Evolutionary conservation across 2,797 vertebrate species (phyloP), one percentile per base, ranked within the genome.

Genomic region (Oreonectes daqikongensis): DNA sequence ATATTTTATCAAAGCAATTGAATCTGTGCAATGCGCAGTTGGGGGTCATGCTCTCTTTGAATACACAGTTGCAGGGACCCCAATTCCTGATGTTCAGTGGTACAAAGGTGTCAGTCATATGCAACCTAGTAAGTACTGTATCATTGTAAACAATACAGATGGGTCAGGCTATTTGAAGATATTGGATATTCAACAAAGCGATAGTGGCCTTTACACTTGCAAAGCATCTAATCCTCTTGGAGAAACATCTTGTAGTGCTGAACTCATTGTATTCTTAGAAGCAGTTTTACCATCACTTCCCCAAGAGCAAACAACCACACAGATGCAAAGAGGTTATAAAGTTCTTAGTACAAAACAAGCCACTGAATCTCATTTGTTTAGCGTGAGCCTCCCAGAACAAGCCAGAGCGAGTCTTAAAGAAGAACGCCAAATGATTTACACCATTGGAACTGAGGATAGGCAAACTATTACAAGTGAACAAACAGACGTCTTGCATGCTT

Each of bases 81-180:
- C 95, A 4, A 76, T 88, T 12, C 94, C 96, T 0, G 72, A 88
- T 0, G 79, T 97, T 67, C 87, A 88, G 18, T 96, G 97, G 95
- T 92, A 95, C 82, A 94, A 78, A 88, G 95, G 88, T n/a, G 89
- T 64, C 4, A 44, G 85, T 65, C 89, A 84, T 50, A 86, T 97
- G 75, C 88, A 89, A 68, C 86, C 94, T 0, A 87, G 82, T 55
- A 87, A 80, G 0, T 85, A 77, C 64, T 90, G 7, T 64, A 86
- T 91, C 63, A 76, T 94, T 28, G 85, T 90, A 69, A 91, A 88
- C 64, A 92, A 90, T 38, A 75, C 88, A 0, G 93, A 95, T 0
- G 94, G 96, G 5, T 95, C 92, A 0, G 97, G 97, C 1, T 95
- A 89, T 6, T 86, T 97, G 22, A 90, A 89, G 0, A 86, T 96